A percentile compares a stretch with the other conserved stretches of the same genome.
These are phyloP conservation scores for Epiblema foenella DNA, from an alignment of 2,888 invertebrate species.

Conservation along the genomic window DNA sequence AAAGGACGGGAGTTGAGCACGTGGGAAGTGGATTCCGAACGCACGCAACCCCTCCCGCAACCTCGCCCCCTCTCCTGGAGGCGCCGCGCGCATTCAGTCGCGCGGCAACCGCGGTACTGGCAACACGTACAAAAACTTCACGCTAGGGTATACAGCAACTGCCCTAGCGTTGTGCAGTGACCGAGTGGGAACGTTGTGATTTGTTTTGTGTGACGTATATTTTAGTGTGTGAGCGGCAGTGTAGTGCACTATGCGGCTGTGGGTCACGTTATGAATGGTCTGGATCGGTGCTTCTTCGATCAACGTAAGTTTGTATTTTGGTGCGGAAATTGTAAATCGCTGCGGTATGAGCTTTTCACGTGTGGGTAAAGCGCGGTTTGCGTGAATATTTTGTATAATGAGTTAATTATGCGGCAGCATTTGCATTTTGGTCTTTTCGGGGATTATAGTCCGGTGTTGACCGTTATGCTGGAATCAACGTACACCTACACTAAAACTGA, in stretches of 20 bases:
- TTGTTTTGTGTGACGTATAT: slow-evolving; percentile 63
- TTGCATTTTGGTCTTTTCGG: slow-evolving; percentile 32
- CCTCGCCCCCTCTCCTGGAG: slow-evolving; percentile 56
- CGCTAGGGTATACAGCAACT: slow-evolving; percentile 61
- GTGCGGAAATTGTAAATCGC: slow-evolving; percentile 68
- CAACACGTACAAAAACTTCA: slow-evolving; percentile 59
- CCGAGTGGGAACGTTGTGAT: slow-evolving; percentile 80
- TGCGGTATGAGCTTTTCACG: slow-evolving; percentile 70
- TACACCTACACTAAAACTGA: neutral
- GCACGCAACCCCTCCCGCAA: slow-evolving; percentile 78
- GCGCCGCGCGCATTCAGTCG: slow-evolving; percentile 80
- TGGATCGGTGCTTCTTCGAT: slow-evolving; percentile 85
- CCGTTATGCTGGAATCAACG: slow-evolving; percentile 3
- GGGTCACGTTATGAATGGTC: slow-evolving; percentile 82
- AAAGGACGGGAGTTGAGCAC: slow-evolving; percentile 79
- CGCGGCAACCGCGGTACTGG: slow-evolving; percentile 81
- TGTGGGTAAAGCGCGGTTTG: slow-evolving; percentile 60
- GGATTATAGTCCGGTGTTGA: slow-evolving; percentile 31
- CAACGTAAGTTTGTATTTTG: slow-evolving; percentile 81
- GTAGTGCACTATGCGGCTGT: slow-evolving; percentile 82
- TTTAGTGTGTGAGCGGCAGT: slow-evolving; percentile 66
- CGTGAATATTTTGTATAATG: slow-evolving; percentile 66
- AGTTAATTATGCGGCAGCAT: slow-evolving; percentile 49
- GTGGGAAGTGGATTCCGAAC: slow-evolving; percentile 84
- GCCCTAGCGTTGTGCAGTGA: slow-evolving; percentile 77